Conservation (phyloP, 2,888 invertebrate species). For the Nephrocerus scutellatus region DNA sequence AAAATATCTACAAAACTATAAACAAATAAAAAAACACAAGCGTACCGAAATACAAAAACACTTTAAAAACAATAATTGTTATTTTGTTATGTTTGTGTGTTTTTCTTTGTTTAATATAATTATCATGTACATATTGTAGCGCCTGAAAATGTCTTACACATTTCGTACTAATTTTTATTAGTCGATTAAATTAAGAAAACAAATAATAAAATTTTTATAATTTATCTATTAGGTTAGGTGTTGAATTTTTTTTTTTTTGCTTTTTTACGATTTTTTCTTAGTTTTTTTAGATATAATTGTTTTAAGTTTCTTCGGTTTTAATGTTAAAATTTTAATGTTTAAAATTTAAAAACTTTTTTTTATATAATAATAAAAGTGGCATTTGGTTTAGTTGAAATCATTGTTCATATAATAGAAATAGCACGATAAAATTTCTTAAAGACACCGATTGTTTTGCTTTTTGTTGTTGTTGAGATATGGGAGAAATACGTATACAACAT, state of each 20-base stretch:
- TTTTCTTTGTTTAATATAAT: constrained; percentile 19
- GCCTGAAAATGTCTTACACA: constrained; percentile 27
- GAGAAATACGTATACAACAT: no score
- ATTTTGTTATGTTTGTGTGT: constrained; percentile 16
- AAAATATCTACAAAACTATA: no score
- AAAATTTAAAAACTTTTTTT: constrained; percentile 19
- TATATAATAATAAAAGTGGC: constrained; percentile 23
- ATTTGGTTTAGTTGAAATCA: no score
- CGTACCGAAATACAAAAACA: no score
- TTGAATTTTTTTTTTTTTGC: constrained; percentile 8
- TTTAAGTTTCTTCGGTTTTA: no score
- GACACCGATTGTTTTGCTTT: no score
- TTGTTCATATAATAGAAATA: no score
- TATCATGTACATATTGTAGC: constrained; percentile 40
- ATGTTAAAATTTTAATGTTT: no score
- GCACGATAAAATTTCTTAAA: no score
- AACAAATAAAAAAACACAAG: no score
- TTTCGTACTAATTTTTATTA: constrained; percentile 8
- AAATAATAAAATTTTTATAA: constrained; percentile 5
- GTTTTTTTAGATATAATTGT: constrained; percentile 16
- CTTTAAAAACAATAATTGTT: no score
- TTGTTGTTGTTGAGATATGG: no score
- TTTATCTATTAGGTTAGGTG: constrained; percentile 15
- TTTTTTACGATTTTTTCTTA: constrained; percentile 7
- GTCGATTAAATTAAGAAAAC: constrained; percentile 1